phyloP scores from a whole-genome alignment of 1,140 invertebrate species.

The Solen grandis region DNA sequence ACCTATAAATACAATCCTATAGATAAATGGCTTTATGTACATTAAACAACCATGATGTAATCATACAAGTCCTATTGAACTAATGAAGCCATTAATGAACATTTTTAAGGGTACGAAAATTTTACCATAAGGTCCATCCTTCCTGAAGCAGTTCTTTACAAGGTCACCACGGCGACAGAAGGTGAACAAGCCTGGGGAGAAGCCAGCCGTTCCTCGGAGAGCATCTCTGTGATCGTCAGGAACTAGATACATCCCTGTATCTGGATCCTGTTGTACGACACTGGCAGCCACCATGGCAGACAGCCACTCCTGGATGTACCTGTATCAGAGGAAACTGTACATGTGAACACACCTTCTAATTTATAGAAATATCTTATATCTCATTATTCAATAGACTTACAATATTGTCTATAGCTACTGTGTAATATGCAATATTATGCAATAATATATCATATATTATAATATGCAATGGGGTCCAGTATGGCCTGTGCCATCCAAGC shows the following conservation, averaged over 20 bases:
- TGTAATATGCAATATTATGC: too few species aligned
- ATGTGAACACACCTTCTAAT: too few species aligned
- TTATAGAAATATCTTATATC: too few species aligned
- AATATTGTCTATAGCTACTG: too few species aligned
- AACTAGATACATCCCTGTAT: slow-evolving; percentile 21
- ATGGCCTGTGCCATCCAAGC: too few species aligned
- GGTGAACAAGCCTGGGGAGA: slow-evolving; percentile 1
- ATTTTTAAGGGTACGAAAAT: not conserved
- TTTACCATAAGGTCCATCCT: slow-evolving; percentile 46
- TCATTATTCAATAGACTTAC: too few species aligned
- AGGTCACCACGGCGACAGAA: not conserved
- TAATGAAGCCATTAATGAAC: not conserved
- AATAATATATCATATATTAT: too few species aligned
- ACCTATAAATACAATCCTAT: not conserved
- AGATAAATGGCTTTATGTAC: not conserved
- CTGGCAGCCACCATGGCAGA: slow-evolving; percentile 33
- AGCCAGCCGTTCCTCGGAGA: not conserved
- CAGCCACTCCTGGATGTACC: slow-evolving; percentile 43
- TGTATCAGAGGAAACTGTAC: too few species aligned
- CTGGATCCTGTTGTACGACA: slow-evolving; percentile 23
- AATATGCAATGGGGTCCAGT: too few species aligned
- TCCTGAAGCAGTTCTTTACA: slow-evolving; percentile 26
- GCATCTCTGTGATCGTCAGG: not conserved
- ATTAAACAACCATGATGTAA: not conserved
- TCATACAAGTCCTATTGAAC: not conserved